Base-by-base conservation (phyloP, 2,113 vertebrate genomes). In the Progne subis region DNA sequence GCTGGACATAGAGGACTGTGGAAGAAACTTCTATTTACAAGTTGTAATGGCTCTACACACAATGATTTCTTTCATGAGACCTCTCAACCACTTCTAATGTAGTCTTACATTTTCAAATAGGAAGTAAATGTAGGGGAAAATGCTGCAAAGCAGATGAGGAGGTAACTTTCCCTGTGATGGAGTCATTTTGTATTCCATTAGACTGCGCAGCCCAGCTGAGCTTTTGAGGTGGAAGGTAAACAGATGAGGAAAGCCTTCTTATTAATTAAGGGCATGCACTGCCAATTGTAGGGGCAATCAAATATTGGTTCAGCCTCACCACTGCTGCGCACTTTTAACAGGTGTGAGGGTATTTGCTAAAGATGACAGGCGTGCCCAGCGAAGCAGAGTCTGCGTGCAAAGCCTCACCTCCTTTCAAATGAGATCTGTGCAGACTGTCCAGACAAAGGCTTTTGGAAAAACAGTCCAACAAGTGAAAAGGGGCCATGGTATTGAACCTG, bases 191-290 rank as follows among this genome's bases (percentile, higher is more conserved):
- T 57, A 61, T 92, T 88, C 69, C 49, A 84, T 64, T 64, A 78
- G 72, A 71, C 18, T 69, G 84, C 69, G 75, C 78, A 37, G 75
- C 89, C 92, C 87, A 94, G 49, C 60, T 56, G 91, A 90, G 72
- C 78, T 95, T 74, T 41, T 55, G 50, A 90, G 79, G 78, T 47
- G 44, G 53, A 67, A 94, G 88, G 82, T 47, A 93, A 91, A 63
- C 23, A 59, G 50, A 52, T 31, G 37, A 92, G 65, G 56, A 81
- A 88, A 67, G 39, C 32, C 49, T 88, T 69, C 61, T 92, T 89
- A 78, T 85, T 93, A 92, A 92, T 95, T 93, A 82, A 78, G 91
- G 29, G 4, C 26, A n/a, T 41, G 65, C 46, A 34, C 26, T 75
- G 83, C 78, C 69, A 88, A 7, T 24, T 59, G 47, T 80, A 86